A percentile compares a stretch with the other conserved stretches of the same genome.
Evolutionary conservation across 2,797 vertebrate genomes (phyloP).

Genomic region (Cheirogaleus major): DNA sequence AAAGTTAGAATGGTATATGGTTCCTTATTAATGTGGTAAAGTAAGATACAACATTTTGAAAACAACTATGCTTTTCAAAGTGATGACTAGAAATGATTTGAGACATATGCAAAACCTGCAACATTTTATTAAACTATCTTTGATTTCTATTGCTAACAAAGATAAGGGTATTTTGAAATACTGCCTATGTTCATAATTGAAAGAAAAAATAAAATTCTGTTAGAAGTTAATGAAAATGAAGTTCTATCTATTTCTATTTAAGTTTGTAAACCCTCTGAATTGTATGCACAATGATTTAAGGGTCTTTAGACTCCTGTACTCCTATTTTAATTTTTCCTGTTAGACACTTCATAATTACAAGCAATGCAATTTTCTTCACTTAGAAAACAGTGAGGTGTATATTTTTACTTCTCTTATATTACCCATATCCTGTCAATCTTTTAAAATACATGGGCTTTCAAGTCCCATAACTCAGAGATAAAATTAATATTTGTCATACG

Average conservation of each 20-base stretch:
- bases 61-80: neutral
- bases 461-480: neutral
- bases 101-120: neutral
- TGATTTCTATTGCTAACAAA: neutral
- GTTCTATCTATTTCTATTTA: neutral
- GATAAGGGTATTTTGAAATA: neutral
- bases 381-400: neutral
- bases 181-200: neutral
- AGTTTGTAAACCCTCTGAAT: neutral
- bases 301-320: accelerated
- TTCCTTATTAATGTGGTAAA: neutral
- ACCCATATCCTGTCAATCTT: neutral
- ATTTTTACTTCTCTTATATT: neutral
- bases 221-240: neutral
- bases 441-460: neutral
- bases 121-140: neutral
- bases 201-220: neutral
- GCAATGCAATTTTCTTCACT: neutral
- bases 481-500: neutral
- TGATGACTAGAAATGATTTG: neutral
- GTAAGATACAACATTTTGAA: neutral
- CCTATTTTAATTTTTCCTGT: neutral
- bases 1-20: neutral
- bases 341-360: neutral
- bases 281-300: neutral